Percentiles rank a stretch among this genome's conserved stretches.
phyloP scores from a whole-genome alignment of 2,113 vertebrate species.

The Setophaga petechia region DNA sequence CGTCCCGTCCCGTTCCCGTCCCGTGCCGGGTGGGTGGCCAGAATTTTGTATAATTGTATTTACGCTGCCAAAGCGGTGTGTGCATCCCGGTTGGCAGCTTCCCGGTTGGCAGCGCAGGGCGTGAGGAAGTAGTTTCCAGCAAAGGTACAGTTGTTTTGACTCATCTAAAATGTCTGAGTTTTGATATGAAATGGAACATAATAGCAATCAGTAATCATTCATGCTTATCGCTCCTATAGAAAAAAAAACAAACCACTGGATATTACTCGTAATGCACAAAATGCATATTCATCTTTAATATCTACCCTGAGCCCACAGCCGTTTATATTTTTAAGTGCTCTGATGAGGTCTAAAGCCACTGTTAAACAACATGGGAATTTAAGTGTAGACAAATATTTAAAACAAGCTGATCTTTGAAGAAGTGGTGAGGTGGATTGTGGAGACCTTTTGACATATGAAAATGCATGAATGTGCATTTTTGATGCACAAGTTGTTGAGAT shows the following conservation, averaged over 20 bases:
- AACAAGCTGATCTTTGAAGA: neutral
- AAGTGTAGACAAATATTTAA: neutral
- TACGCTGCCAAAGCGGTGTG: neutral
- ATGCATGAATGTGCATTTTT: conserved; percentile 59
- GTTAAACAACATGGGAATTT: neutral
- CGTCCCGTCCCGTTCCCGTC: neutral
- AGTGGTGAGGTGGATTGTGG: neutral
- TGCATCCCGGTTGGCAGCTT: neutral
- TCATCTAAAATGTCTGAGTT: neutral
- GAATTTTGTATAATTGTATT: neutral
- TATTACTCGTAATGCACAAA: neutral
- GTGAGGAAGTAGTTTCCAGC: neutral
- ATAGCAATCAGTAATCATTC: neutral
- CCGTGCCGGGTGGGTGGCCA: neutral
- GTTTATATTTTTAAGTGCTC: neutral
- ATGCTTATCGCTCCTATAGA: fast-evolving
- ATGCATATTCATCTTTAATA: neutral
- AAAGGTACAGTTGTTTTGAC: neutral
- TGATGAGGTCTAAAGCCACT: neutral
- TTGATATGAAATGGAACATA: neutral
- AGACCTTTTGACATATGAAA: conserved; percentile 49
- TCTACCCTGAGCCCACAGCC: neutral
- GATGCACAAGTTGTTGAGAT: conserved; percentile 21
- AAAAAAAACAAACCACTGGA: too few relatives aligned
- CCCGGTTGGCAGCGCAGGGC: neutral